phyloP scores from a whole-genome alignment of 1,140 invertebrate genomes.

The Mizuhopecten yessoensis region DNA sequence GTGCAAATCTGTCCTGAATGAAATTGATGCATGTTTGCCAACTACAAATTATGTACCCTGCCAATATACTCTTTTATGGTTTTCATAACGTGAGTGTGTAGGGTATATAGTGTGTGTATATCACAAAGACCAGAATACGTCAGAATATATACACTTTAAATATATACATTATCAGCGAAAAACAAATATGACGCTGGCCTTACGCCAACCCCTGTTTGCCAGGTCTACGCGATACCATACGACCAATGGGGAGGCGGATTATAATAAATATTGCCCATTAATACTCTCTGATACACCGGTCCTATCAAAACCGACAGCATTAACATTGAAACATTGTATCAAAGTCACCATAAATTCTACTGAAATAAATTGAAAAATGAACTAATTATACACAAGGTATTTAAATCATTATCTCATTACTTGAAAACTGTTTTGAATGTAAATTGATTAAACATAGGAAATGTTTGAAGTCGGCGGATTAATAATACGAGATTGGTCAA shows the following conservation, averaged over 20 bases:
- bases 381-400: conserved; percentile 8
- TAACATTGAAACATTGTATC: conserved; percentile 29
- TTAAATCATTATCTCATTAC: conserved; percentile 35
- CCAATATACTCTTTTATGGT: neutral
- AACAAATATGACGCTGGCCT: neutral
- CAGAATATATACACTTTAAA: neutral
- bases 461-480: conserved; percentile 25
- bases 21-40: conserved; percentile 17
- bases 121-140: neutral
- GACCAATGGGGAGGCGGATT: neutral
- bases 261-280: conserved; percentile 16
- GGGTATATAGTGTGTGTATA: neutral
- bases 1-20: neutral
- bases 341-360: neutral
- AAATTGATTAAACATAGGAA: conserved; percentile 40
- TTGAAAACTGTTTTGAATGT: conserved; percentile 34
- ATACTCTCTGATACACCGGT: neutral
- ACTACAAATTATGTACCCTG: conserved; percentile 21
- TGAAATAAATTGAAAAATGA: conserved; percentile 40
- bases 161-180: conserved; percentile 16
- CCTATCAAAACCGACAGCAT: conserved; percentile 11
- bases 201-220: neutral
- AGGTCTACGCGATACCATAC: neutral
- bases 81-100: neutral
- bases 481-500: conserved; percentile 35